A percentile compares a stretch with the other conserved stretches of the same genome.
Conservation (phyloP, 2,888 invertebrate species). For the Hypsopygia costalis region DNA sequence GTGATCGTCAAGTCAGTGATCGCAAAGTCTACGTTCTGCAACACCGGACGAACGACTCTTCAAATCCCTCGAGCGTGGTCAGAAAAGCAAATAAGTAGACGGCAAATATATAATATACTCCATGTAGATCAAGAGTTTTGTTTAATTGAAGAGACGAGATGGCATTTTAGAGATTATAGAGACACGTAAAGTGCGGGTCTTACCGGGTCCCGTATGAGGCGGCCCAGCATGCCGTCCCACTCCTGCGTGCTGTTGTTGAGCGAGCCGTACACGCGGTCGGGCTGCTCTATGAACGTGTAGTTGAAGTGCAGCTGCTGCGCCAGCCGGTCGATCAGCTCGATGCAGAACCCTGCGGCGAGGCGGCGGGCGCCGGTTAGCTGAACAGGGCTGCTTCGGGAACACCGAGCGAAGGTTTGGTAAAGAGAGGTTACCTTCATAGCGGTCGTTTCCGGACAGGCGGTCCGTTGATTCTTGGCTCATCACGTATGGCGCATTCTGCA, state of each 20-base stretch:
- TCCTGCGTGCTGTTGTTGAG: constrained; percentile 75
- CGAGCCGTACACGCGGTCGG: constrained; percentile 85
- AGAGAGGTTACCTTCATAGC: constrained; percentile 90
- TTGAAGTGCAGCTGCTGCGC: constrained; percentile 87
- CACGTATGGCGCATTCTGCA: constrained; percentile 92
- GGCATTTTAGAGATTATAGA: too few relatives aligned
- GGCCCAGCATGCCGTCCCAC: constrained; percentile 88
- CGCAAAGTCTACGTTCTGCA: constrained; percentile 91
- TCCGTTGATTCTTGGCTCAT: constrained; percentile 86
- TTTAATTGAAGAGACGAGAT: too few relatives aligned
- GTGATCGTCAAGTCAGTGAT: constrained; percentile 96
- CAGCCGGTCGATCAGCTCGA: constrained; percentile 91
- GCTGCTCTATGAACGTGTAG: constrained; percentile 88
- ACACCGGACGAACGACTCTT: neutral
- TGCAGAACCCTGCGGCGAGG: constrained; percentile 86
- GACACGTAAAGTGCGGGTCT: constrained; percentile 2
- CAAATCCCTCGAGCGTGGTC: too few relatives aligned
- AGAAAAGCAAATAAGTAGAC: too few relatives aligned
- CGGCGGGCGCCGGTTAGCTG: neutral
- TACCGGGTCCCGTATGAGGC: constrained; percentile 82
- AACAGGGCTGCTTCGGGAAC: too few relatives aligned
- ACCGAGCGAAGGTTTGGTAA: too few relatives aligned
- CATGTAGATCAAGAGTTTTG: too few relatives aligned
- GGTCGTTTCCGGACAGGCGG: constrained; percentile 86
- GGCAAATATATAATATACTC: too few relatives aligned